Evolutionary conservation across 2,113 vertebrate species (phyloP).

Genomic region (Pelecanoides urinatrix): DNA sequence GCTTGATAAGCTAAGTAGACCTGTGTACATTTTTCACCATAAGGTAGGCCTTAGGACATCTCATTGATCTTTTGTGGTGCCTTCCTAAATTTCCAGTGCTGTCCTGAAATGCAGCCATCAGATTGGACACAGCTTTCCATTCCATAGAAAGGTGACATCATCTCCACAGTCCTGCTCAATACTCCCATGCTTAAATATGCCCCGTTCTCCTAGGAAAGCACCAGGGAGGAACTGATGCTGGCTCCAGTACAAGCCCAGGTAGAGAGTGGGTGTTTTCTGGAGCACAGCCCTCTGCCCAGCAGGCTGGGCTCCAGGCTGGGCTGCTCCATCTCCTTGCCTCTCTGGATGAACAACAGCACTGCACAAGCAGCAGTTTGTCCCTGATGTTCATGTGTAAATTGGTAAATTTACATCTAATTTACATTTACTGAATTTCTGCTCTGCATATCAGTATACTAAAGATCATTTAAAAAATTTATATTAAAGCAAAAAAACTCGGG

Average conservation of each 20-base stretch:
- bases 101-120: neutral
- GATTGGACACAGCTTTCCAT: neutral
- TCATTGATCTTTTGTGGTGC: neutral
- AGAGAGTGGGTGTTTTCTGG: neutral
- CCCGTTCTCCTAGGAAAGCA: neutral
- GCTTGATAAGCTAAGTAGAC: neutral
- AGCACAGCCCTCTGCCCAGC: fast-evolving
- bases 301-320: neutral
- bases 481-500: neutral
- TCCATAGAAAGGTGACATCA: neutral
- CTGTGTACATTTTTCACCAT: neutral
- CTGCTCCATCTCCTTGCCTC: neutral
- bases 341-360: neutral
- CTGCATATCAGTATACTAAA: neutral
- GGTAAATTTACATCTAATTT: neutral
- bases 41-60: neutral
- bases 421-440: neutral
- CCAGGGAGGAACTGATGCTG: neutral
- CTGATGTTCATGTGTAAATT: neutral
- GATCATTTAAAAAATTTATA: neutral
- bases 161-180: neutral
- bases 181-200: neutral
- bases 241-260: neutral
- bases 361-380: neutral
- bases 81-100: neutral